These are phyloP conservation scores for Hippocampus abdominalis DNA, from an alignment of 2,113 vertebrate species.

Conservation along the genomic window DNA sequence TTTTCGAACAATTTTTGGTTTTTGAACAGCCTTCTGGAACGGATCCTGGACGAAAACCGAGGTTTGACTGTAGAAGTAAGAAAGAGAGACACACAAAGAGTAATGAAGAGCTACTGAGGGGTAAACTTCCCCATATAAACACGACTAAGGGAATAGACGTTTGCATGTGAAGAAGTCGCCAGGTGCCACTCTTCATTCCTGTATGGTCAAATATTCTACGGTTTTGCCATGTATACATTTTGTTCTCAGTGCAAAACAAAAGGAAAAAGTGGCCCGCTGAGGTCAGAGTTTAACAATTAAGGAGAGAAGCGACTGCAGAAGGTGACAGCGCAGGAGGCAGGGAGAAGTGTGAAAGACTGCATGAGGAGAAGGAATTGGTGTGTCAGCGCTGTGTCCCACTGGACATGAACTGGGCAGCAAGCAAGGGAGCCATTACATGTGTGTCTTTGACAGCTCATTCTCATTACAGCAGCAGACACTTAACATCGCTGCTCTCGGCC, in stretches of 20 bases:
- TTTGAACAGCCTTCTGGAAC: too few relatives aligned
- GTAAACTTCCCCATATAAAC: constrained; percentile 41
- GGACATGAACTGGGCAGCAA: constrained; percentile 67
- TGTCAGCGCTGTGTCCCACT: constrained; percentile 60
- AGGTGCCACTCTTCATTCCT: constrained; percentile 39
- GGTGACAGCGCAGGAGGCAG: constrained; percentile 10
- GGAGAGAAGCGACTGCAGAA: constrained; percentile 9
- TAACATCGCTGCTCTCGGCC: constrained; percentile 51
- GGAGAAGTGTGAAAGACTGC: constrained; percentile 6
- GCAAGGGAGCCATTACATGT: constrained; percentile 73
- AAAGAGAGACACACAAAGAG: neutral
- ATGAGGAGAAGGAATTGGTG: constrained; percentile 45
- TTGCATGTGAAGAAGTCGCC: constrained; percentile 36
- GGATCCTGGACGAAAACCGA: too few relatives aligned
- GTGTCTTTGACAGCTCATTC: constrained; percentile 72
- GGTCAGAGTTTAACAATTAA: constrained; percentile 46
- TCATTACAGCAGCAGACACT: constrained; percentile 70
- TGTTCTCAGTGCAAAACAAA: constrained; percentile 26
- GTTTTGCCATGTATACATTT: constrained; percentile 28
- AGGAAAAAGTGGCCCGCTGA: constrained; percentile 26
- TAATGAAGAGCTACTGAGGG: neutral
- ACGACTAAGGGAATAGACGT: constrained; percentile 9
- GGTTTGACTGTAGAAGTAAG: too few relatives aligned
- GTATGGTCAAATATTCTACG: constrained; percentile 21
- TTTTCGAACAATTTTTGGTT: too few relatives aligned